Evolutionary conservation across 2,888 invertebrate genomes (phyloP).

Genomic region (Hydrotaea cyrtoneurina): DNA sequence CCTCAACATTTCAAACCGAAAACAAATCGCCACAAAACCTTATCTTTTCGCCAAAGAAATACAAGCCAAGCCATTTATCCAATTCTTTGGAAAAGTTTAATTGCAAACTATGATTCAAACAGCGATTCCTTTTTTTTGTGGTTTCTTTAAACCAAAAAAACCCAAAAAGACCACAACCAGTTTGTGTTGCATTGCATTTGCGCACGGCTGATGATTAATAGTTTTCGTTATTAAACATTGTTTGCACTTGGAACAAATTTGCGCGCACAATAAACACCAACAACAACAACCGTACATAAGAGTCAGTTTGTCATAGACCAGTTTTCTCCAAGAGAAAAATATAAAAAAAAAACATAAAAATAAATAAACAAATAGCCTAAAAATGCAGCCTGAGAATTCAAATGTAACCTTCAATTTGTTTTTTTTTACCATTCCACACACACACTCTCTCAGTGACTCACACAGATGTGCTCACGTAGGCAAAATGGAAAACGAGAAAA

Average conservation of each 20-base stretch:
- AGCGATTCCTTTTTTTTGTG: background rate
- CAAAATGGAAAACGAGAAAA: constrained; percentile 22
- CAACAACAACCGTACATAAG: background rate
- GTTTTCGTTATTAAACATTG: constrained; percentile 47
- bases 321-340: constrained; percentile 15
- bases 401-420: constrained; percentile 25
- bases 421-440: too few species aligned
- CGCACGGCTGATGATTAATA: constrained; percentile 37
- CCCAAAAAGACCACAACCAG: background rate
- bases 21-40: background rate
- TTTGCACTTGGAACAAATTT: constrained; percentile 61
- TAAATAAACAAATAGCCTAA: constrained; percentile 17
- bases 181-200: background rate
- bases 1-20: too few species aligned
- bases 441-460: too few species aligned
- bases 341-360: background rate
- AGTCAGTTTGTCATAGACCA: constrained; percentile 33
- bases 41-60: background rate
- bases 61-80: constrained; percentile 5
- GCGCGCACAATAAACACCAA: constrained; percentile 33
- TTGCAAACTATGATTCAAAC: constrained; percentile 19
- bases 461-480: background rate
- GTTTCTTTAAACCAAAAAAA: background rate
- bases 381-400: constrained; percentile 15
- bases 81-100: constrained; percentile 8